phyloP scores from a whole-genome alignment of 2,113 vertebrate species.

The Sporophila hypoxantha region DNA sequence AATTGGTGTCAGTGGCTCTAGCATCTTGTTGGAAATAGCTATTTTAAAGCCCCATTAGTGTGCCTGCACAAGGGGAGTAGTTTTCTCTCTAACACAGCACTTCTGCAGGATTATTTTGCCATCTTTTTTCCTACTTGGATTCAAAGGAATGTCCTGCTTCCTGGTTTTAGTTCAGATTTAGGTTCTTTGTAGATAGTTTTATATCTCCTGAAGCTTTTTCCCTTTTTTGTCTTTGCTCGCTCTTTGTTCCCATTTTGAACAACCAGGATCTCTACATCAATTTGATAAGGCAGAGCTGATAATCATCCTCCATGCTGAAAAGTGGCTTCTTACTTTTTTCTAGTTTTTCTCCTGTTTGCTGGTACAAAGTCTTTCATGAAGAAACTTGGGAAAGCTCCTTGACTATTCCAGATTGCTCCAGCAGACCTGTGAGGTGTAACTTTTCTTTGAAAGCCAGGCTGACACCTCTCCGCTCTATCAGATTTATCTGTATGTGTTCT shows the following conservation, averaged over 20 bases:
- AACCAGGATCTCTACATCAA: not conserved
- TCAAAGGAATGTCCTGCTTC: not conserved
- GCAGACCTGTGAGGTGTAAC: not conserved
- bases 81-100: not conserved
- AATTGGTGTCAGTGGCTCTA: fast-evolving
- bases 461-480: not conserved
- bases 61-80: not conserved
- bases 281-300: not conserved
- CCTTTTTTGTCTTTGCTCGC: not conserved
- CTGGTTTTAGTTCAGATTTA: not conserved
- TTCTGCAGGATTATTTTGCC: not conserved
- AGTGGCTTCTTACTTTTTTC: not conserved
- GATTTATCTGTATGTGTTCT: not conserved
- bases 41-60: not conserved
- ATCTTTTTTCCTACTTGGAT: not conserved
- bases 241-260: not conserved
- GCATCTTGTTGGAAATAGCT: not conserved
- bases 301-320: not conserved
- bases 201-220: not conserved
- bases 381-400: not conserved
- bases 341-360: not conserved
- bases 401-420: not conserved
- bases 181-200: not conserved
- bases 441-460: not conserved
- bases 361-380: not conserved